These are phyloP conservation scores for Gallinago nigripennis DNA, from an alignment of 2,797 vertebrate genomes.

Conservation along the genomic window DNA sequence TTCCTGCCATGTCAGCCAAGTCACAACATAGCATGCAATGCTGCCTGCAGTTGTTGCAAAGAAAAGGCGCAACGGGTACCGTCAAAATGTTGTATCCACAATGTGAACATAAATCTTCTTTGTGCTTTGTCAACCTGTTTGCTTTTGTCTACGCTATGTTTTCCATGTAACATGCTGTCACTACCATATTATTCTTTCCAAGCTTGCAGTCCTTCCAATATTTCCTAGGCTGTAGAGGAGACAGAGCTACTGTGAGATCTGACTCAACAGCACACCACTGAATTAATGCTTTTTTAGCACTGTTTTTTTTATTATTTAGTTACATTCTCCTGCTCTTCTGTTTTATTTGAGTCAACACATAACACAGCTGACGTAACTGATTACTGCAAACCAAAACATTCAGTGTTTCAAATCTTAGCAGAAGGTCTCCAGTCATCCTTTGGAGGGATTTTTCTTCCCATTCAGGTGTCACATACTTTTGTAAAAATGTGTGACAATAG, in stretches of 20 bases:
- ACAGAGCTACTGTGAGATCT: neutral
- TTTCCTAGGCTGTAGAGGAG: neutral
- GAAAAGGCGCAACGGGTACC: neutral
- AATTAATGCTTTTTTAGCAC: neutral
- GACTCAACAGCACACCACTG: neutral
- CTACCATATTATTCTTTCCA: conserved; percentile 16
- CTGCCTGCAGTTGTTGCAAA: conserved; percentile 8
- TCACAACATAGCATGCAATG: conserved; percentile 8
- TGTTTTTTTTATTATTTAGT: neutral
- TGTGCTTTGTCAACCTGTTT: conserved; percentile 73
- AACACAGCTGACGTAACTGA: neutral
- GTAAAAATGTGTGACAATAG: neutral
- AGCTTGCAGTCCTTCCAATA: neutral
- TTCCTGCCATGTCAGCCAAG: conserved; percentile 32
- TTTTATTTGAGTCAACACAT: conserved; percentile 21
- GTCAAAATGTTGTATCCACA: neutral
- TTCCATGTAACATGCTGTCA: conserved; percentile 70
- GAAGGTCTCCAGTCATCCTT: neutral
- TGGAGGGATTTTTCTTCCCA: neutral
- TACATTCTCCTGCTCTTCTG: neutral
- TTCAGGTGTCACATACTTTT: neutral
- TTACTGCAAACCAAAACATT: conserved; percentile 11
- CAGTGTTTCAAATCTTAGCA: neutral
- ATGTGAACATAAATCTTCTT: conserved; percentile 54
- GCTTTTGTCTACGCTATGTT: conserved; percentile 72